A percentile compares a stretch with the other conserved stretches of the same genome.
Conservation (phyloP, 2,888 invertebrate species). For the Leptinotarsa tumamoca region DNA sequence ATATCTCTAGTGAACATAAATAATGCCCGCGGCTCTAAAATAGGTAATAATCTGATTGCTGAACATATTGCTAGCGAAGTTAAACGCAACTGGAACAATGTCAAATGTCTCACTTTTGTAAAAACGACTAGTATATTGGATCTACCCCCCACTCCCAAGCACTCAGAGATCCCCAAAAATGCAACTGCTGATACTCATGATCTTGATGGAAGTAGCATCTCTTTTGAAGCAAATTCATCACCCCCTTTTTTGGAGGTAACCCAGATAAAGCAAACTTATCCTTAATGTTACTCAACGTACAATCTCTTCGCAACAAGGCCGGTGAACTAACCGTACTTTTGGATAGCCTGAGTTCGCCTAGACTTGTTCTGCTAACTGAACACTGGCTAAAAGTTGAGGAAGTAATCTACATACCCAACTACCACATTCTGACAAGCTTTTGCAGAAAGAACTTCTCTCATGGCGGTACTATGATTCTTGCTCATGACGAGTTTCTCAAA, state of each 20-base stretch:
- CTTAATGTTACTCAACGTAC: conserved; percentile 3
- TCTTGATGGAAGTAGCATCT: conserved; percentile 3
- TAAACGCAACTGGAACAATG: conserved; percentile 1
- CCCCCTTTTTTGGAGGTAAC: conserved; percentile 16
- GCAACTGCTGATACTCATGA: not conserved
- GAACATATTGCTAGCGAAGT: not conserved
- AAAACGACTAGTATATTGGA: conserved; percentile 4
- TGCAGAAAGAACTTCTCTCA: conserved; percentile 11
- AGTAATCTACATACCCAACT: conserved; percentile 3
- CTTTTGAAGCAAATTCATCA: conserved; percentile 11
- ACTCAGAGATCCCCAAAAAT: not conserved
- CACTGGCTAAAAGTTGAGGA: conserved; percentile 15
- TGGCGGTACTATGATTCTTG: conserved; percentile 20
- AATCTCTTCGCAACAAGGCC: conserved; percentile 16
- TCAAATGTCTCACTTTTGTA: conserved; percentile 7
- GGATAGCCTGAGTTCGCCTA: conserved; percentile 10
- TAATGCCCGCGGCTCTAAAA: conserved; percentile 1
- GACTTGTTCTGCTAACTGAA: conserved; percentile 21
- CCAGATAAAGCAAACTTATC: conserved; percentile 12
- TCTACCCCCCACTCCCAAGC: not conserved
- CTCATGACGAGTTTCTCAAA: conserved; percentile 3
- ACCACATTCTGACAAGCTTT: not conserved
- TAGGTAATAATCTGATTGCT: not conserved
- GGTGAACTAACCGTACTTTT: conserved; percentile 16
- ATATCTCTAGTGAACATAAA: not conserved